Evolutionary conservation across 1,140 invertebrate species (phyloP), one percentile per base, ranked within the genome.

Genomic region (Cephus cinctus): DNA sequence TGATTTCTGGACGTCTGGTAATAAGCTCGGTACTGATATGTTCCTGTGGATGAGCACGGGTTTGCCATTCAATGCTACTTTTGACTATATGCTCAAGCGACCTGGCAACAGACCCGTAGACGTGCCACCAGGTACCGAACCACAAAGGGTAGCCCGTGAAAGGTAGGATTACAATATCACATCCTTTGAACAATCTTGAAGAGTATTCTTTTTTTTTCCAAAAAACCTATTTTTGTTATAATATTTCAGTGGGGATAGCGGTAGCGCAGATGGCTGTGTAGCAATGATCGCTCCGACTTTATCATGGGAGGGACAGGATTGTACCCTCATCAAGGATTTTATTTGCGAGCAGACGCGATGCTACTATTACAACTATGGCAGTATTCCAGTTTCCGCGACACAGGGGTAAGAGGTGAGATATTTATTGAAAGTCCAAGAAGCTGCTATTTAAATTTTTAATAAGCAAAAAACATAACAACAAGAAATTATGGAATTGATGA

Each of bases 291-390:
- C 86, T 52, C 86, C 87, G 25, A 83, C 82, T 31, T 83, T 89
- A 68, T 80, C 84, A 59, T 92, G 89, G 89, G 85, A 85, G 71
- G 82, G 86, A 11, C 83, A 89, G 66, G 86, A 90, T 74, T 92
- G 89, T 70, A 86, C 83, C n/a, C 80, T 84, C 55, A 81, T 87
- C 53, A 91, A 90, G 78, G 88, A 90, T 77, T 91, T 91, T 71
- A 91, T 92, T 61, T 92, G 89, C 76, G 88, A 92, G 76, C 88
- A 91, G 76, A 92, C 88, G 46, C 81, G 89, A 69, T 92, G 89
- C 78, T 91, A 91, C 78, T 92, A 90, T 78, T 91, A 90, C 80
- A 91, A 92, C 78, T 92, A 91, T 75, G 89, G 88, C 69, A 89
- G 87, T 74, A 90, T 90, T 80, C 87, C 88, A 68, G 88, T 90